Base-by-base conservation (phyloP, 2,888 invertebrate genomes). In the Linnaemya vulpina region DNA sequence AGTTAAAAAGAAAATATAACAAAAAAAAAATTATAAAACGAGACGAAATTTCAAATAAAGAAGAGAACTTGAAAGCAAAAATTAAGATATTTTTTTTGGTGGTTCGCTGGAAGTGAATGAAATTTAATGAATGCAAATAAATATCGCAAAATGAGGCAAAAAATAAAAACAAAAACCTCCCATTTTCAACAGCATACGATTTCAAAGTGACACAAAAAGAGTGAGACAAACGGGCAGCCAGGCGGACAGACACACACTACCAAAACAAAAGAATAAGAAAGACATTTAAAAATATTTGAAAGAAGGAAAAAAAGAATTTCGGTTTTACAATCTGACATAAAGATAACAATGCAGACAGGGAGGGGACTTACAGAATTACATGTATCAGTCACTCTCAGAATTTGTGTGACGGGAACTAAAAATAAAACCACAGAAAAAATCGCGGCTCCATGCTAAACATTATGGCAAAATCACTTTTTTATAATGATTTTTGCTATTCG, bases 71-170 rank as follows among this genome's bases (percentile, higher is more conserved):
- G 38, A 80, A 68, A 81, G 43, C 30, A 77, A 76, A 58, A 79
- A 55, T 68, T 70, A 65, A 63, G 78, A 74, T 13, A 58, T 58
- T 73, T 70, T 73, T 70, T 76, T 68, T 38, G 62, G 38, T 22
- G 25, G 51, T 60, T 68, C n/a, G 49, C 22, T 49, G 55, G 22
- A 71, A 78, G 74, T 81, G 68, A 81, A 77, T 84, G 74, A 81
- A 81, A 81, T 81, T 81, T 74, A 81, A 84, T 84, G 81, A 84
- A 68, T 68, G 68, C 55, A 77, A 79, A 78, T 65, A 63, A 74
- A 77, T 71, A 78, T 20, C 13, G 62, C 68, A 77, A 67, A 55
- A 70, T 30, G 15, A 58, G 17, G 11, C 20, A 62, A 55, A 53
- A 71, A 62, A 81, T 38, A 60, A 60, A 58, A 58, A 70, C 30